Conservation (phyloP, 2,113 vertebrate genomes). For the Garra rufa region DNA sequence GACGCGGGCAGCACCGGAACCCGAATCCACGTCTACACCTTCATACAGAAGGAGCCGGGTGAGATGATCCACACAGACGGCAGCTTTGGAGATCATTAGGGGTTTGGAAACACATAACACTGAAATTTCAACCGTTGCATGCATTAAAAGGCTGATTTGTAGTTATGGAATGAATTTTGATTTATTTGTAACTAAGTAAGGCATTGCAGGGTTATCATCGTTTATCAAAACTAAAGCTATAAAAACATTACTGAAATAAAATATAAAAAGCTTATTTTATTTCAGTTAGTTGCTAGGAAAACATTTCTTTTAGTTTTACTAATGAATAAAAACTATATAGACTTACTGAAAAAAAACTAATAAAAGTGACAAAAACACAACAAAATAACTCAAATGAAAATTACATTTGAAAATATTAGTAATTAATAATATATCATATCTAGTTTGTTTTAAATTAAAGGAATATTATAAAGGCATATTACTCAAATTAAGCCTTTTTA, state of each 20-base stretch:
- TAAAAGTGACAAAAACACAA: no score
- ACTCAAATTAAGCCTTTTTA: no score
- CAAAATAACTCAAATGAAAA: no score
- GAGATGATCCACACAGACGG: conserved; percentile 24
- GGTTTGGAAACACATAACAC: no score
- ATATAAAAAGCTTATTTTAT: background rate
- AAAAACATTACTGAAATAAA: background rate
- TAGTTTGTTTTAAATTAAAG: no score
- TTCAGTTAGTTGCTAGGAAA: background rate
- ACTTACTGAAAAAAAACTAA: no score
- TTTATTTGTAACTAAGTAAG: background rate
- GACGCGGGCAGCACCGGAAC: conserved; percentile 98
- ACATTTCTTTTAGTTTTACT: no score
- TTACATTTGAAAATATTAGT: no score
- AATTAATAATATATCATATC: no score
- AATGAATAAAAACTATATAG: background rate
- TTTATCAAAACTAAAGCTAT: background rate
- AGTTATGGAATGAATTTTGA: background rate
- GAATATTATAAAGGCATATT: no score
- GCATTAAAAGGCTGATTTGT: background rate
- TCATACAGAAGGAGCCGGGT: conserved; percentile 86
- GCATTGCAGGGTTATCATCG: background rate
- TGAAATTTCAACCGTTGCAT: no score
- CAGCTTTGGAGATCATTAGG: no score
- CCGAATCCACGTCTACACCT: conserved; percentile 93